Evolutionary conservation across 2,797 vertebrate species (phyloP).

Genomic region (Pelodytes ibericus): DNA sequence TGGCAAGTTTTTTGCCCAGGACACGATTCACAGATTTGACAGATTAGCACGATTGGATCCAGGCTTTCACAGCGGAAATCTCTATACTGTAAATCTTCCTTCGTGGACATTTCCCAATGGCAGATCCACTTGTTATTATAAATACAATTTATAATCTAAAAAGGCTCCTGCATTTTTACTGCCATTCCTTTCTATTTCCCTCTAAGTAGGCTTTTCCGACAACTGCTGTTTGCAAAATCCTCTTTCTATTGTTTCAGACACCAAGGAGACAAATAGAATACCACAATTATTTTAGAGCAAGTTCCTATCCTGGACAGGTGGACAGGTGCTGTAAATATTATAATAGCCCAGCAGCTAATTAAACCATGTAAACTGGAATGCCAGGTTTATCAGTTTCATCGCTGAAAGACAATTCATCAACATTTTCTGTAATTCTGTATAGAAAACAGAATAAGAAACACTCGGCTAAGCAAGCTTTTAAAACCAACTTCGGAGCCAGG

Average conservation of each 20-base stretch:
- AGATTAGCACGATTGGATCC: constrained; percentile 50
- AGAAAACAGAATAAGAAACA: too few relatives aligned
- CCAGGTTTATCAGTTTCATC: too few relatives aligned
- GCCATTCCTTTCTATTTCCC: neutral
- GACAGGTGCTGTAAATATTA: constrained; percentile 33
- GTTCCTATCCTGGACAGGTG: neutral
- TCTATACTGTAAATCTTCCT: constrained; percentile 54
- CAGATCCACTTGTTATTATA: neutral
- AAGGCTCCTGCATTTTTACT: neutral
- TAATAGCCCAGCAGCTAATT: constrained; percentile 25
- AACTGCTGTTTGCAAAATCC: constrained; percentile 58
- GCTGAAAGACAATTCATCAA: too few relatives aligned
- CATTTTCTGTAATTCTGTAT: too few relatives aligned
- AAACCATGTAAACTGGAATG: too few relatives aligned
- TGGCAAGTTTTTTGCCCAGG: constrained; percentile 64
- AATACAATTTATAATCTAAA: neutral
- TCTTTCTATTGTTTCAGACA: constrained; percentile 56
- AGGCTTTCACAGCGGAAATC: constrained; percentile 48
- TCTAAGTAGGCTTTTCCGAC: neutral
- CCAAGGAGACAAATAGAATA: constrained; percentile 62
- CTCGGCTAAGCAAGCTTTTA: too few relatives aligned
- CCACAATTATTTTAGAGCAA: constrained; percentile 64
- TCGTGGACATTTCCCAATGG: neutral
- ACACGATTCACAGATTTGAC: constrained; percentile 72
- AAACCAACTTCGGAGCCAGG: too few relatives aligned